These are phyloP conservation scores for Glyphotaelius pellucidus DNA, from an alignment of 2,888 invertebrate genomes.

Conservation along the genomic window DNA sequence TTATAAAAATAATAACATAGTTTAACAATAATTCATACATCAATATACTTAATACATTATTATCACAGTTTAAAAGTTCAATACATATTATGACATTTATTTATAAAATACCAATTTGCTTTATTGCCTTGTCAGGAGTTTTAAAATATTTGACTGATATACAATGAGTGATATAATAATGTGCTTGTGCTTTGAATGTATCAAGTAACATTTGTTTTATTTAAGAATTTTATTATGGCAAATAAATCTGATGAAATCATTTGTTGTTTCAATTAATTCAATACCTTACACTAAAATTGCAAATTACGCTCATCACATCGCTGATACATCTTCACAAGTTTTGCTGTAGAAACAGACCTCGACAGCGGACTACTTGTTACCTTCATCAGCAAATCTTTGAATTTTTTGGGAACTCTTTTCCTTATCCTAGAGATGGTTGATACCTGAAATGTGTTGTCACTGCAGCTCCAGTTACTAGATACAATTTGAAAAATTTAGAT, in stretches of 20 bases:
- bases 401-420: no score
- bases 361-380: no score
- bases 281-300: no score
- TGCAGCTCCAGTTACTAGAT: no score
- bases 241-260: constrained; percentile 55
- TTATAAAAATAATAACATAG: constrained; percentile 29
- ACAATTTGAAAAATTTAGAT: no score
- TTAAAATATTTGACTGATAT: constrained; percentile 75
- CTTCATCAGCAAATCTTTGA: no score
- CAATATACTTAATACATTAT: constrained; percentile 31
- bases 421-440: no score
- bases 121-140: constrained; percentile 66
- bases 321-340: no score
- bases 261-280: constrained; percentile 13
- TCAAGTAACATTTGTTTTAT: constrained; percentile 70
- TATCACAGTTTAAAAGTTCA: constrained; percentile 33
- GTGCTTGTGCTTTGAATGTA: constrained; percentile 78
- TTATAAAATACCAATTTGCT: constrained; percentile 57
- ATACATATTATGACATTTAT: constrained; percentile 14
- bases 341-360: no score
- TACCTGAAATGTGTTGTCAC: no score
- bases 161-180: constrained; percentile 73
- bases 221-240: constrained; percentile 66
- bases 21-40: constrained; percentile 1
- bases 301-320: no score